phyloP scores from a whole-genome alignment of 2,797 vertebrate genomes.

The Channa striata region DNA sequence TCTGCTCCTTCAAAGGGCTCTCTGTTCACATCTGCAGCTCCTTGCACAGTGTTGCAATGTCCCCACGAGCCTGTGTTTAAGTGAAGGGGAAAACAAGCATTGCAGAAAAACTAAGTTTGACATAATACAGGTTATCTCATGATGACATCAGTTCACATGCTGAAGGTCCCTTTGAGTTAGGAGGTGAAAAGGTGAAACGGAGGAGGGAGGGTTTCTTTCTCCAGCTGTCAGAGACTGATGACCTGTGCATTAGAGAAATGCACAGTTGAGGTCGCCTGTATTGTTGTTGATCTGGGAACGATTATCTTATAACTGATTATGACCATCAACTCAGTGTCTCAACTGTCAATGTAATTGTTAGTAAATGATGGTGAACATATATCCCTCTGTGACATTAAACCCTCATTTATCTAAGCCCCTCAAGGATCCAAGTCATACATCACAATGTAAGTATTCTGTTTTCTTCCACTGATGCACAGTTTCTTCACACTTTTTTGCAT shows the following conservation, averaged over 20 bases:
- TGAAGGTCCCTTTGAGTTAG: slow-evolving; percentile 34
- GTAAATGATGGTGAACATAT: slow-evolving; percentile 9
- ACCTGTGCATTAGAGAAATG: slow-evolving; percentile 20
- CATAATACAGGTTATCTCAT: slow-evolving; percentile 50
- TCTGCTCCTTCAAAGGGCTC: slow-evolving; percentile 67
- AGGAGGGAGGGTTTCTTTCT: slow-evolving; percentile 42
- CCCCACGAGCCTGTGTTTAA: slow-evolving; percentile 41
- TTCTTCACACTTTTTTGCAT: slow-evolving; percentile 21
- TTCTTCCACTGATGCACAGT: slow-evolving; percentile 18
- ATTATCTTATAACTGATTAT: slow-evolving; percentile 28
- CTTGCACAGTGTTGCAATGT: slow-evolving; percentile 46
- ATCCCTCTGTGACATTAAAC: slow-evolving; percentile 25
- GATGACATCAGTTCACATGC: slow-evolving; percentile 50
- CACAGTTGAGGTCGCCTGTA: slow-evolving; percentile 7
- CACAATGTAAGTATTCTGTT: slow-evolving; percentile 26
- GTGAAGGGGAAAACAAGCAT: slow-evolving; percentile 36
- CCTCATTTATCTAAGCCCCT: slow-evolving; percentile 20
- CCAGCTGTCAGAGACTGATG: slow-evolving; percentile 60
- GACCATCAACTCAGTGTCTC: slow-evolving; percentile 26
- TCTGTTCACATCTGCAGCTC: slow-evolving; percentile 66
- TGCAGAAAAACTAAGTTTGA: slow-evolving; percentile 44
- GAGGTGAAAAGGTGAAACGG: slow-evolving; percentile 56
- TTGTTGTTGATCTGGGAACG: slow-evolving; percentile 34
- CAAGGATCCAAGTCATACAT: slow-evolving; percentile 14
- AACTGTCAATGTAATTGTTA: slow-evolving; percentile 29